phyloP scores from a whole-genome alignment of 2,113 vertebrate species.

The Rhabdornis inornatus region DNA sequence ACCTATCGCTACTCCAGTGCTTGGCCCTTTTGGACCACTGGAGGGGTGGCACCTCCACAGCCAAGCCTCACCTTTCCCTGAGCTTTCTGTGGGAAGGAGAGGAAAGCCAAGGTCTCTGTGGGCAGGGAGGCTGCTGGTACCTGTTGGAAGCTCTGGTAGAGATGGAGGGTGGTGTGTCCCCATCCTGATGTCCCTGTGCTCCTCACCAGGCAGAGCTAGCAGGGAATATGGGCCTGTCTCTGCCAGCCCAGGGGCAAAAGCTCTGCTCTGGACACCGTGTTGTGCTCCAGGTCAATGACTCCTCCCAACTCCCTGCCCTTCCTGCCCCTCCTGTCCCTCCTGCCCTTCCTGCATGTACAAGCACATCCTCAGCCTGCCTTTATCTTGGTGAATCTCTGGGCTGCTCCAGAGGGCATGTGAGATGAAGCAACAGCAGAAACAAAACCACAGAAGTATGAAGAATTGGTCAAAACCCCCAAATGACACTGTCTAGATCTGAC shows the following conservation, averaged over 20 bases:
- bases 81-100: not conserved
- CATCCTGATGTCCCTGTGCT: not conserved
- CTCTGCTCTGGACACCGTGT: accelerated
- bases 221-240: not conserved
- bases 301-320: not conserved
- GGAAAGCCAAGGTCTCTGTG: not conserved
- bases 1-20: accelerated
- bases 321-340: not conserved
- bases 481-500: not conserved
- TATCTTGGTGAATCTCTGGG: not conserved
- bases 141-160: not conserved
- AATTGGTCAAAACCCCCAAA: not conserved
- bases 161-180: not conserved
- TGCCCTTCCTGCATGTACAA: not conserved
- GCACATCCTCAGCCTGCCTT: not conserved
- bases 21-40: not conserved
- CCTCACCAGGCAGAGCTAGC: not conserved
- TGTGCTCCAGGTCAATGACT: not conserved
- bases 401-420: not conserved
- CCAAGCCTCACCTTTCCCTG: not conserved
- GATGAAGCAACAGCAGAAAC: not conserved
- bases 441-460: not conserved
- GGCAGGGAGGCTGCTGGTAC: not conserved
- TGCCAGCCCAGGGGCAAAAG: not conserved
- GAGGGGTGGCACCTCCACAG: not conserved